A percentile compares a stretch with the other conserved stretches of the same genome.
Conservation (phyloP, 2,113 vertebrate species). For the Edolisoma coerulescens region DNA sequence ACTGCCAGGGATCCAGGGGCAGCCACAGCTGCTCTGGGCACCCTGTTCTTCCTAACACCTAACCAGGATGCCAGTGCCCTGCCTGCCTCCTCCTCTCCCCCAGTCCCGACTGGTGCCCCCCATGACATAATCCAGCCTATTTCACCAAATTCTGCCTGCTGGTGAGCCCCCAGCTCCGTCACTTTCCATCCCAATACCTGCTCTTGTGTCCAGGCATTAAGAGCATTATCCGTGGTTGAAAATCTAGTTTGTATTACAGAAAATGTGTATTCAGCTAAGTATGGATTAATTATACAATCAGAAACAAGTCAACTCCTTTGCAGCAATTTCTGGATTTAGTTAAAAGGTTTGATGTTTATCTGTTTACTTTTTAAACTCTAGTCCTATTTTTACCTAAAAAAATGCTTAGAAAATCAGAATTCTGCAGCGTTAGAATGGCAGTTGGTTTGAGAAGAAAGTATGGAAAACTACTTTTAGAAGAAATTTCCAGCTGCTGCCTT, state of each 20-base stretch:
- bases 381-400: not conserved
- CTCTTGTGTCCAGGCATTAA: not conserved
- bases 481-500: not conserved
- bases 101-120: rapidly evolving
- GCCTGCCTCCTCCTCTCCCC: not conserved
- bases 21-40: not conserved
- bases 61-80: not conserved
- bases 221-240: rapidly evolving
- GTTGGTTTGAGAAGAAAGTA: not conserved
- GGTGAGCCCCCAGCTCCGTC: rapidly evolving
- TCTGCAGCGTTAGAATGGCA: not conserved
- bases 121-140: not conserved
- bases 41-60: not conserved
- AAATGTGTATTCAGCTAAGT: not conserved
- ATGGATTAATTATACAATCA: not conserved
- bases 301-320: not conserved
- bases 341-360: not conserved
- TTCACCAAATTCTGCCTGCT: not conserved
- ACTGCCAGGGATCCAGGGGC: not conserved
- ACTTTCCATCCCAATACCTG: too few species aligned
- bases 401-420: not conserved
- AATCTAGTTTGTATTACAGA: not conserved
- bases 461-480: not conserved
- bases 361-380: not conserved
- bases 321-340: not conserved